Evolutionary conservation across 2,888 invertebrate genomes (phyloP).

Genomic region (Orchesella flavescens): DNA sequence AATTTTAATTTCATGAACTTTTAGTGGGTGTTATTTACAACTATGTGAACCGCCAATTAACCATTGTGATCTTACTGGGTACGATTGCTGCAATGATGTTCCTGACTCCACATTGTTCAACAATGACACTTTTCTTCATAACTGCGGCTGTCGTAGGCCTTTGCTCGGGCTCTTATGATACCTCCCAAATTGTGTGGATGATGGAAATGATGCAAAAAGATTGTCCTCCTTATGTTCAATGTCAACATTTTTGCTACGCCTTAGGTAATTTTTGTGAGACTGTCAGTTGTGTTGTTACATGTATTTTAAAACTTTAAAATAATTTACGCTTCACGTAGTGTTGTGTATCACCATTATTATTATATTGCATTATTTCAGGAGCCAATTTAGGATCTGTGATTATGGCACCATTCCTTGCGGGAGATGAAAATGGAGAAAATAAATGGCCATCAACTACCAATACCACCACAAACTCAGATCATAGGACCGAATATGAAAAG

Average conservation of each 20-base stretch:
- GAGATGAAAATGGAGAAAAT: background rate
- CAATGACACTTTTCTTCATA: conserved; percentile 55
- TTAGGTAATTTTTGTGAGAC: conserved; percentile 14
- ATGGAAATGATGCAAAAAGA: conserved; percentile 67
- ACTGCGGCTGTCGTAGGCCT: conserved; percentile 57
- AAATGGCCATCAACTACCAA: background rate
- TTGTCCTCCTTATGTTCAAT: conserved; percentile 61
- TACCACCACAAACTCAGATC: background rate
- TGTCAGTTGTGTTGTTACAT: no score
- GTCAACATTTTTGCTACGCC: conserved; percentile 61
- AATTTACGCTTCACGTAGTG: no score
- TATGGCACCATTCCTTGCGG: conserved; percentile 48
- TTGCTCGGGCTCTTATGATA: conserved; percentile 54
- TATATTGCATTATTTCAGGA: background rate
- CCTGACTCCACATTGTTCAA: conserved; percentile 53
- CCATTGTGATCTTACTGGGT: conserved; percentile 1
- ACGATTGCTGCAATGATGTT: conserved; percentile 42
- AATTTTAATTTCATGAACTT: background rate
- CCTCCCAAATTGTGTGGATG: conserved; percentile 66
- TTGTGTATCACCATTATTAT: no score
- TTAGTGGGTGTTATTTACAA: conserved; percentile 43
- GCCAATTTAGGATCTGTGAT: conserved; percentile 32
- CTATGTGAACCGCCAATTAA: conserved; percentile 52
- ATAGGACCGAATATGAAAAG: no score
- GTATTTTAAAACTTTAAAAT: no score